Percentiles rank a stretch among this genome's conserved stretches.
Conservation (phyloP, 2,888 invertebrate species). For the Thumatha senex region DNA sequence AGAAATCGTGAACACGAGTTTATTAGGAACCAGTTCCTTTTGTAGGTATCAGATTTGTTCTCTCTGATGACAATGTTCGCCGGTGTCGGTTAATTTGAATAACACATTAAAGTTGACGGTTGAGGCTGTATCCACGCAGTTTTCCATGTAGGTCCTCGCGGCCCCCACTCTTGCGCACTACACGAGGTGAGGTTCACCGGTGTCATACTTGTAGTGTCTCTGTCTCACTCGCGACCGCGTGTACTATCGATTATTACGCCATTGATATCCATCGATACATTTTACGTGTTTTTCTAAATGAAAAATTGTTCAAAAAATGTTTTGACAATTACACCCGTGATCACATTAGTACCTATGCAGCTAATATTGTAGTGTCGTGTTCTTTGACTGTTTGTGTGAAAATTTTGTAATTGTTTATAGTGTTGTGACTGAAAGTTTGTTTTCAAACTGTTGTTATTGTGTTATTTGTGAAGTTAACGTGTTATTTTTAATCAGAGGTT, state of each 20-base stretch:
- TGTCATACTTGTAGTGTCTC: slow-evolving; percentile 60
- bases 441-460: slow-evolving; percentile 24
- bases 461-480: slow-evolving; percentile 28
- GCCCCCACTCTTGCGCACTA: slow-evolving; percentile 65
- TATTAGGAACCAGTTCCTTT: slow-evolving; percentile 24
- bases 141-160: slow-evolving; percentile 64
- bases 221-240: slow-evolving; percentile 62
- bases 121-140: slow-evolving; percentile 63
- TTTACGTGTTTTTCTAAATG: slow-evolving; percentile 75
- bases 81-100: slow-evolving; percentile 30
- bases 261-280: slow-evolving; percentile 59
- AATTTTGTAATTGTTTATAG: slow-evolving; percentile 34
- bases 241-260: slow-evolving; percentile 58
- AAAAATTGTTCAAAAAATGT: slow-evolving; percentile 65
- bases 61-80: slow-evolving; percentile 19
- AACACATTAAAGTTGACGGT: slow-evolving; percentile 13
- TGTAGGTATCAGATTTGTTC: slow-evolving; percentile 27
- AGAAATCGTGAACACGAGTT: slow-evolving; percentile 18
- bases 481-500: slow-evolving; percentile 28
- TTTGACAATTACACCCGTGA: slow-evolving; percentile 26
- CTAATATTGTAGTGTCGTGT: slow-evolving; percentile 28
- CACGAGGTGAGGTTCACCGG: slow-evolving; percentile 38
- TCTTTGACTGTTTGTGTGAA: slow-evolving; percentile 24
- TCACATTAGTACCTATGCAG: slow-evolving; percentile 35
- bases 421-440: slow-evolving; percentile 39